Percentiles rank a stretch among this genome's conserved stretches.
Conservation (phyloP, 2,888 invertebrate genomes). For the Ophion ventricosus region DNA sequence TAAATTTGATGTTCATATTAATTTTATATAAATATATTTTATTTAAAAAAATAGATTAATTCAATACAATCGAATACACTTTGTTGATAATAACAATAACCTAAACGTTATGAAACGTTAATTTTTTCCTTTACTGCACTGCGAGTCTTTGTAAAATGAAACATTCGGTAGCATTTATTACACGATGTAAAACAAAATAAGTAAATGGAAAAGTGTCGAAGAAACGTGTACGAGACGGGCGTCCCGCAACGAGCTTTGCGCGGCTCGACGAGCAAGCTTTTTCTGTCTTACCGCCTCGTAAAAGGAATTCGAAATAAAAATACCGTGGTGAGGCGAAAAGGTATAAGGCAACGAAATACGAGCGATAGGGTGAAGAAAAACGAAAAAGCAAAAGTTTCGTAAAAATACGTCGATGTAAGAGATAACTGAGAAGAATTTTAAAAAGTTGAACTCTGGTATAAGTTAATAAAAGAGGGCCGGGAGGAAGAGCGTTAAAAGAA, state of each 20-base stretch:
- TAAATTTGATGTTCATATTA: too few relatives aligned
- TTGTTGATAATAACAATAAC: not conserved
- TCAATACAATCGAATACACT: too few relatives aligned
- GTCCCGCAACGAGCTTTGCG: constrained; percentile 14
- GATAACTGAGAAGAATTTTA: not conserved
- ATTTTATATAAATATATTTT: too few relatives aligned
- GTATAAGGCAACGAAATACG: not conserved
- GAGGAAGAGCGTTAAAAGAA: not conserved
- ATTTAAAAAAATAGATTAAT: too few relatives aligned
- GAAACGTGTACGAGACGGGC: not conserved
- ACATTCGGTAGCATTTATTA: constrained; percentile 5
- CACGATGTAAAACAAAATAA: constrained; percentile 22
- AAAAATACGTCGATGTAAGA: not conserved
- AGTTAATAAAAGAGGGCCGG: not conserved
- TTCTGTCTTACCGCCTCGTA: constrained; percentile 31
- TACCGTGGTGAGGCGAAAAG: not conserved
- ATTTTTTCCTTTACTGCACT: not conserved
- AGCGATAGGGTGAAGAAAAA: not conserved
- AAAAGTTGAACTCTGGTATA: not conserved
- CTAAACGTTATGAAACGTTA: not conserved
- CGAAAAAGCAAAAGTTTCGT: constrained; percentile 6
- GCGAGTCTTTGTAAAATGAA: not conserved
- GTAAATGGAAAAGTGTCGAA: constrained; percentile 4
- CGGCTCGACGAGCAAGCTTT: not conserved
- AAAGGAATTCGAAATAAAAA: constrained; percentile 38